Percentiles rank a stretch among this genome's conserved stretches.
These are phyloP conservation scores for Taenaris catops DNA, from an alignment of 2,888 invertebrate genomes.

Conservation along the genomic window DNA sequence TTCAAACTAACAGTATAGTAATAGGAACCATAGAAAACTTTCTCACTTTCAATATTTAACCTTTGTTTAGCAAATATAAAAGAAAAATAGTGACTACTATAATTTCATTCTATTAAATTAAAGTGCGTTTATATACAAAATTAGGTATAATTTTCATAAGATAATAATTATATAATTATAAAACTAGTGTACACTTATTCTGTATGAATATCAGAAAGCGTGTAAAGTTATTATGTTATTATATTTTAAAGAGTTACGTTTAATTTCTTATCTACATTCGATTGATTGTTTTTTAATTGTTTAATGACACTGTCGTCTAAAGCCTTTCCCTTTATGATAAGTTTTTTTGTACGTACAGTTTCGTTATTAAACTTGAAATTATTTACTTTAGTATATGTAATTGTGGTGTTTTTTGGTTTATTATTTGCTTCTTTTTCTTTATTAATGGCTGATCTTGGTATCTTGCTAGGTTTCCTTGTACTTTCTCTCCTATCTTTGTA, in stretches of 20 bases:
- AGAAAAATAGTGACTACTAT: too few relatives aligned
- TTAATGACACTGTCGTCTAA: conserved; percentile 24
- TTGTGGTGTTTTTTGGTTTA: background rate
- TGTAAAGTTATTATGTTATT: background rate
- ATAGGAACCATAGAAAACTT: too few relatives aligned
- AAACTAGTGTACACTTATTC: conserved; percentile 5
- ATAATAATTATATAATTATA: background rate
- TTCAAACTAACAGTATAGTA: too few relatives aligned
- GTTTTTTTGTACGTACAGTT: conserved; percentile 6
- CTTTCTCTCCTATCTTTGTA: conserved; percentile 15
- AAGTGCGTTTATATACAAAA: too few relatives aligned
- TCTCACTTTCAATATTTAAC: too few relatives aligned
- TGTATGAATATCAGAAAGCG: background rate
- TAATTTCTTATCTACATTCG: conserved; percentile 19
- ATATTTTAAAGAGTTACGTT: conserved; percentile 19
- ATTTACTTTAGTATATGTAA: background rate
- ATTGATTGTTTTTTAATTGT: background rate
- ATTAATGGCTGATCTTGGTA: conserved; percentile 34
- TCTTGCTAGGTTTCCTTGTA: conserved; percentile 34
- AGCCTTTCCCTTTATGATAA: conserved; percentile 6
- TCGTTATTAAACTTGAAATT: conserved; percentile 1
- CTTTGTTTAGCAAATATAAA: too few relatives aligned
- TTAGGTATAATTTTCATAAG: too few relatives aligned
- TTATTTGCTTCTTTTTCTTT: conserved; percentile 5
- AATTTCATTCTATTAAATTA: too few relatives aligned